Conservation (phyloP, 2,113 vertebrate species). For the Hoplias malabaricus region DNA sequence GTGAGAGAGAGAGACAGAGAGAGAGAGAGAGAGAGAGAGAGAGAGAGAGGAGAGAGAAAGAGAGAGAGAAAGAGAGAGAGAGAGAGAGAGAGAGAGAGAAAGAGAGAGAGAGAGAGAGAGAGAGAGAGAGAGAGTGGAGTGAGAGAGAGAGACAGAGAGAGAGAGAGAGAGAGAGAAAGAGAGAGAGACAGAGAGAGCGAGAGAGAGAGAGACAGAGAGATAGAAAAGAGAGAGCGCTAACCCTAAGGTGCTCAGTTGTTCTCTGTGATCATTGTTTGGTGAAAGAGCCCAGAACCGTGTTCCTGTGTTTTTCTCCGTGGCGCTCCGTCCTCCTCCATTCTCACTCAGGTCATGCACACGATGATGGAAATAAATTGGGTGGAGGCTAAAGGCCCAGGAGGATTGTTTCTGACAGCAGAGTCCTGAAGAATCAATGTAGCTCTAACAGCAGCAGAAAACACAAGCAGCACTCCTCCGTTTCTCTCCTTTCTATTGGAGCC, state of each 20-base stretch:
- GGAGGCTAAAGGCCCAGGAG: slow-evolving; percentile 16
- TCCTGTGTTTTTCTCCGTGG: not conserved
- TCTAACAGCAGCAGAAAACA: not conserved
- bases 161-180: too few species aligned
- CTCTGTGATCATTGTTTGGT: not conserved
- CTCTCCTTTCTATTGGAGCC: not conserved
- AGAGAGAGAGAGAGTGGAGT: too few species aligned
- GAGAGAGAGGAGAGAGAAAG: slow-evolving; percentile 14
- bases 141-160: too few species aligned
- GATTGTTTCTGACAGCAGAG: not conserved
- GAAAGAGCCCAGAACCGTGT: not conserved
- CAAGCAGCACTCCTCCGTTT: not conserved
- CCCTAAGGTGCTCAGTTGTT: too few species aligned
- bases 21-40: not conserved
- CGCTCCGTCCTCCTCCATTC: not conserved
- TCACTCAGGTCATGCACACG: slow-evolving; percentile 28
- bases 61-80: not conserved
- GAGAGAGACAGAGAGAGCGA: too few species aligned
- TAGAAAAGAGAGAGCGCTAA: too few species aligned
- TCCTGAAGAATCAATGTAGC: slow-evolving; percentile 30
- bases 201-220: too few species aligned
- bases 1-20: not conserved
- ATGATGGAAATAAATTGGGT: slow-evolving; percentile 36
- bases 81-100: not conserved
- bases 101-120: not conserved